Evolutionary conservation across 1,140 invertebrate species (phyloP).

Genomic region (Sarcophaga bullata): DNA sequence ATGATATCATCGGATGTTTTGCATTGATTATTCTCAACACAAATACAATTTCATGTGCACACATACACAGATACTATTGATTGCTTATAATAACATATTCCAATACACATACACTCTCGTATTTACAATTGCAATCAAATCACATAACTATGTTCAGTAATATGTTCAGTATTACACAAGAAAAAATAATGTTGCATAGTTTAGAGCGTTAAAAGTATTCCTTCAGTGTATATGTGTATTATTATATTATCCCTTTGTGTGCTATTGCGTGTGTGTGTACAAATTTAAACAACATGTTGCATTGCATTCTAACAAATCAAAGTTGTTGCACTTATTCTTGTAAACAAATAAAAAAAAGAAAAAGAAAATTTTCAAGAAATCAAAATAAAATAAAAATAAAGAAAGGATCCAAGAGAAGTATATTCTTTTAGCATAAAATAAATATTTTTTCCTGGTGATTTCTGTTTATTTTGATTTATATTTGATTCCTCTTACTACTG

Average conservation of each 20-base stretch:
- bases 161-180: no score
- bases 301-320: constrained; percentile 1
- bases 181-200: background rate
- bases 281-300: background rate
- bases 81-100: no score
- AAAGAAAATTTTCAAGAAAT: background rate
- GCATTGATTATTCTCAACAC: no score
- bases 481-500: background rate
- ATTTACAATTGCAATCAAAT: no score
- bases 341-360: background rate
- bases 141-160: no score
- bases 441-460: background rate
- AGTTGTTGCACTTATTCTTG: background rate
- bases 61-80: no score
- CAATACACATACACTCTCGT: no score
- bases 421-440: constrained; percentile 5
- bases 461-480: background rate
- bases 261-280: no score
- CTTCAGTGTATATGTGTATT: no score
- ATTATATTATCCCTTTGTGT: no score
- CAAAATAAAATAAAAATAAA: background rate
- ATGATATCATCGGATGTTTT: no score
- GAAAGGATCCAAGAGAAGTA: background rate
- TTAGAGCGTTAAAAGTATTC: background rate
- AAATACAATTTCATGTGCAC: no score